A percentile compares a stretch with the other conserved stretches of the same genome.
Evolutionary conservation across 2,797 vertebrate species (phyloP).

Genomic region (Crenuchus spilurus): DNA sequence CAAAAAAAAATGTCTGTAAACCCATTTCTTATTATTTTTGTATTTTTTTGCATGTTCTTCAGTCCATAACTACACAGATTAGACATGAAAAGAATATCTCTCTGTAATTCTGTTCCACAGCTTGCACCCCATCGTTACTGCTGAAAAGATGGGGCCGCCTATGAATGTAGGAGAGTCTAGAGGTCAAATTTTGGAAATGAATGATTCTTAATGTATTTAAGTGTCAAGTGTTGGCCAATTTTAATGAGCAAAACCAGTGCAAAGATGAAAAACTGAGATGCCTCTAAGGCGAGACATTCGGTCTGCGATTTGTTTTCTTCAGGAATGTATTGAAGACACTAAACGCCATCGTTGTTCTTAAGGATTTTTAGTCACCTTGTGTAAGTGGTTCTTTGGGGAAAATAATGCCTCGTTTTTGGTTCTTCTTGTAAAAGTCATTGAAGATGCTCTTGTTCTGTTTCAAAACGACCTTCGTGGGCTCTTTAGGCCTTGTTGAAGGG

Average conservation of each 20-base stretch:
- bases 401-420: constrained; percentile 61
- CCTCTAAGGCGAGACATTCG: constrained; percentile 71
- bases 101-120: constrained; percentile 61
- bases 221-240: not conserved
- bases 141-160: constrained; percentile 66
- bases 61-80: constrained; percentile 62
- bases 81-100: constrained; percentile 56
- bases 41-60: constrained; percentile 58
- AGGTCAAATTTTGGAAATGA: constrained; percentile 14
- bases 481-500: constrained; percentile 84
- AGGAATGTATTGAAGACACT: constrained; percentile 41
- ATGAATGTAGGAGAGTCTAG: constrained; percentile 75
- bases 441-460: constrained; percentile 77
- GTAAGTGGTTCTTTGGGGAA: constrained; percentile 58
- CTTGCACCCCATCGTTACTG: constrained; percentile 64
- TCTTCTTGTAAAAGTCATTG: constrained; percentile 71
- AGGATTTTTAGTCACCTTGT: constrained; percentile 13
- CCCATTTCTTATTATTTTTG: too few species aligned
- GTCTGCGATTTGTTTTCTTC: constrained; percentile 67
- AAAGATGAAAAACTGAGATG: constrained; percentile 53
- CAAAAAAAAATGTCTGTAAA: constrained; percentile 61
- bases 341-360: constrained; percentile 26
- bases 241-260: constrained; percentile 14
- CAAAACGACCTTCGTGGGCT: constrained; percentile 84
- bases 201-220: constrained; percentile 32